Conservation (phyloP, 2,888 invertebrate species). For the Sminthurinus aureus region DNA sequence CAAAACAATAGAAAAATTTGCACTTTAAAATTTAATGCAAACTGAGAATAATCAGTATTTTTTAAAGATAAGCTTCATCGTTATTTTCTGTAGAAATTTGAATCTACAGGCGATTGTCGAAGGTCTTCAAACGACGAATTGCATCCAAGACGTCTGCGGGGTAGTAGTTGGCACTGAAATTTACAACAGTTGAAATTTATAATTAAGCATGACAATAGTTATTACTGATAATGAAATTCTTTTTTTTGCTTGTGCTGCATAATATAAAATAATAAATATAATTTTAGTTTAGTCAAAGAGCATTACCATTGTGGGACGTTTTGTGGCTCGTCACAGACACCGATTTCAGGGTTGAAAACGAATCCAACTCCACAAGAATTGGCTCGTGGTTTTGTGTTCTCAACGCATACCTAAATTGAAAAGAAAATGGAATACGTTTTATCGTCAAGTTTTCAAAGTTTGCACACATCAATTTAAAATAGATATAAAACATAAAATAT, state of each 20-base stretch:
- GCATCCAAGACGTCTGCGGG: conserved; percentile 55
- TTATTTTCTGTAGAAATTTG: not conserved
- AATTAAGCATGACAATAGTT: conserved; percentile 8
- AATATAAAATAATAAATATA: not conserved
- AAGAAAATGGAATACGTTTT: too few species aligned
- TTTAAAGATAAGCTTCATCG: not conserved
- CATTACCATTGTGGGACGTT: conserved; percentile 88
- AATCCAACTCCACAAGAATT: conserved; percentile 69
- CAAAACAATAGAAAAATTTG: too few species aligned
- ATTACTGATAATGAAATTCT: not conserved
- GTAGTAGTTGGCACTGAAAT: conserved; percentile 54
- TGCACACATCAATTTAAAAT: too few species aligned
- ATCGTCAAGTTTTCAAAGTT: too few species aligned
- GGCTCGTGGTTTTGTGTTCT: conserved; percentile 47
- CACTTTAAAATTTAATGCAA: too few species aligned
- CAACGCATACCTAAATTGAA: conserved; percentile 39
- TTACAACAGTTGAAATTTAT: not conserved
- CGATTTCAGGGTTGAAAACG: conserved; percentile 87
- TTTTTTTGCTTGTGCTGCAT: not conserved
- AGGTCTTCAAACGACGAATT: conserved; percentile 48
- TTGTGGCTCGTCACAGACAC: conserved; percentile 87
- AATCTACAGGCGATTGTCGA: conserved; percentile 48
- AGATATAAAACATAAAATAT: too few species aligned
- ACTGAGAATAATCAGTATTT: not conserved
- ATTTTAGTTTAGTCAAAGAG: not conserved